Evolutionary conservation across 2,797 vertebrate species (phyloP), one percentile per base, ranked within the genome.

Genomic region (Adelosebastes latens): DNA sequence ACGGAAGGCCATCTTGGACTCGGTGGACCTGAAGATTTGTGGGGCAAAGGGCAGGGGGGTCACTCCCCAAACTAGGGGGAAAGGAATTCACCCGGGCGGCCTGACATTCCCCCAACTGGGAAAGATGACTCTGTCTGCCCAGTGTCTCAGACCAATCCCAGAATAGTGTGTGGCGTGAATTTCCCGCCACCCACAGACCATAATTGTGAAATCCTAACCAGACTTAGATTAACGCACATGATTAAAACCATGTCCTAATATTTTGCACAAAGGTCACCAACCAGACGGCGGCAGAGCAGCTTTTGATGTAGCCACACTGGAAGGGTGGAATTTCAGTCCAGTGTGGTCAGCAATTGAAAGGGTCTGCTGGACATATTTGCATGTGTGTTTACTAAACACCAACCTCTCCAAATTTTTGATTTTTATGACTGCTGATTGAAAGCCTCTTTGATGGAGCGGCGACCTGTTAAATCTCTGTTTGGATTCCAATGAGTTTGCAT

Each of bases 61-160:
- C 92, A 86, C 84, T 82, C 85, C 84, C 83, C 67, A 91, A 88
- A 91, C 88, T 82, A 88, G 87, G 84, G 46, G 72, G 85, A 87
- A 91, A 93, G 93, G 94, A 95, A 96, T 95, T 93, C 84, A 85
- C 69, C 81, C 83, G 0, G 79, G 72, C 83, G 3, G 65, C 86
- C 72, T 81, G 72, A 88, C 88, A 90, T 92, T 88, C 88, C 82
- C 90, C 60, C 79, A 85, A 86, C 83, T 90, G 90, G 46, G 93
- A 94, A 95, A 95, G 93, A 93, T 70, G 93, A 94, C 86, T 93
- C 92, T 86, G 90, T 92, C 92, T 93, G 75, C 86, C 58, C 80
- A 65, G 78, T 55, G 88, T 91, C 93, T 92, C 87, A 46, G 63
- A 72, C 84, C 75, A 64, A 77, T 84, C 94, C 77, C 60, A 84